These are phyloP conservation scores for Ferrisia virgata DNA, from an alignment of 2,888 invertebrate species.

Conservation along the genomic window DNA sequence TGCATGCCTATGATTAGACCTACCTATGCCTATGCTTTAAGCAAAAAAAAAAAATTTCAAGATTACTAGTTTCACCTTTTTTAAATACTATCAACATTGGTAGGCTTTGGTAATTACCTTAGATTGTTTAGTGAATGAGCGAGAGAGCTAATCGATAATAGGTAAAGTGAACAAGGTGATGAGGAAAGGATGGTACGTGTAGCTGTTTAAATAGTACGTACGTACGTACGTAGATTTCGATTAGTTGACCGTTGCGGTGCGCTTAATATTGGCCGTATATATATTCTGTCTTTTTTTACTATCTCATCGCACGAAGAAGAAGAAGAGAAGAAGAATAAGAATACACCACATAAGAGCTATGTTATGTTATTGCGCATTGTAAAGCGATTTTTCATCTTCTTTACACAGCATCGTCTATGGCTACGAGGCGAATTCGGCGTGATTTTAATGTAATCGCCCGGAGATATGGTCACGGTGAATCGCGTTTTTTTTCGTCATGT, in stretches of 20 bases:
- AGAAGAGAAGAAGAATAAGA: no score
- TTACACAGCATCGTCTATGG: not conserved
- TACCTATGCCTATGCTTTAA: no score
- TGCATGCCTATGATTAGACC: no score
- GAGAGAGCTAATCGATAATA: no score
- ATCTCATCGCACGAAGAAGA: no score
- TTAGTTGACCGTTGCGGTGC: not conserved
- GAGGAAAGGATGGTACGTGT: not conserved
- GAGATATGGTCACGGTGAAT: not conserved
- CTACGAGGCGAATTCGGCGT: not conserved
- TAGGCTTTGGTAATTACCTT: not conserved
- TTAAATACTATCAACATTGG: not conserved
- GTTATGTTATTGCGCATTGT: not conserved
- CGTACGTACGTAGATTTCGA: not conserved
- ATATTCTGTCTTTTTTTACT: not conserved
- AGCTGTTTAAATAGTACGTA: no score
- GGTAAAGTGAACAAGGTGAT: no score
- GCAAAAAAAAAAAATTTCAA: not conserved
- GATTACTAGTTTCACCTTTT: not conserved
- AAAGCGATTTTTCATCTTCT: slow-evolving; percentile 2
- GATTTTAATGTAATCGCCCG: not conserved
- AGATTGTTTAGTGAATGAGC: not conserved
- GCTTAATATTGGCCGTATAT: not conserved
- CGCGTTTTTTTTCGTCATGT: not conserved
- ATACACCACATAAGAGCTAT: no score